These are phyloP conservation scores for Athene noctua DNA, from an alignment of 2,113 vertebrate genomes.

Conservation along the genomic window DNA sequence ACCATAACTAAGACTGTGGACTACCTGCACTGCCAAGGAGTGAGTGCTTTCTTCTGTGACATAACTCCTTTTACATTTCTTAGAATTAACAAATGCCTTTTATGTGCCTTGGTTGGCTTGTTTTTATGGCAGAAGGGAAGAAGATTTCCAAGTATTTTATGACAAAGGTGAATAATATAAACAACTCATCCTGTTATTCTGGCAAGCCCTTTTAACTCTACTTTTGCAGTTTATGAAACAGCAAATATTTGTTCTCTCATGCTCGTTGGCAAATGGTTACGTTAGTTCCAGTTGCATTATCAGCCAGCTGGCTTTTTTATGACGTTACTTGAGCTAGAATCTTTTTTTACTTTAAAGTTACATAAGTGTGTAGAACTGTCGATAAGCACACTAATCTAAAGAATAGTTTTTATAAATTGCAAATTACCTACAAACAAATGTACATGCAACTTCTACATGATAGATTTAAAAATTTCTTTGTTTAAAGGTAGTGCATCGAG, in stretches of 20 bases:
- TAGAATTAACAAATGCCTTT: neutral
- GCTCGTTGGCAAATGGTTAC: neutral
- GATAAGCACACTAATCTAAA: neutral
- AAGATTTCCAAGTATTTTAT: neutral
- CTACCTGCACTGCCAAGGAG: constrained; percentile 97
- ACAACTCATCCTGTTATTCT: neutral
- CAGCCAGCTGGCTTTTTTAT: neutral
- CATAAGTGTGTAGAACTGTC: neutral
- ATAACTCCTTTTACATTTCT: neutral
- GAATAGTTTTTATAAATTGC: neutral
- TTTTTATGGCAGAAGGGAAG: neutral
- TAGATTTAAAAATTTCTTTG: neutral
- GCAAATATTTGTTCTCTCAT: neutral
- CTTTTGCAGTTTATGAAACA: neutral
- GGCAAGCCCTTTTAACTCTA: neutral
- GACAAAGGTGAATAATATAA: neutral
- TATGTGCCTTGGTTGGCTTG: neutral
- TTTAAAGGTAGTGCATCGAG: constrained; percentile 92
- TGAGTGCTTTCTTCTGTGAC: constrained; percentile 63
- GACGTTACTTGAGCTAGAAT: neutral
- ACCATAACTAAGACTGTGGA: constrained; percentile 94
- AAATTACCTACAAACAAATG: neutral
- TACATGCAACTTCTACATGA: neutral
- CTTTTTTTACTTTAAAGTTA: neutral
- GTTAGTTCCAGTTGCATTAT: neutral